Percentiles rank a stretch among this genome's conserved stretches.
phyloP scores from a whole-genome alignment of 2,113 vertebrate species.

The Grammomys surdaster region DNA sequence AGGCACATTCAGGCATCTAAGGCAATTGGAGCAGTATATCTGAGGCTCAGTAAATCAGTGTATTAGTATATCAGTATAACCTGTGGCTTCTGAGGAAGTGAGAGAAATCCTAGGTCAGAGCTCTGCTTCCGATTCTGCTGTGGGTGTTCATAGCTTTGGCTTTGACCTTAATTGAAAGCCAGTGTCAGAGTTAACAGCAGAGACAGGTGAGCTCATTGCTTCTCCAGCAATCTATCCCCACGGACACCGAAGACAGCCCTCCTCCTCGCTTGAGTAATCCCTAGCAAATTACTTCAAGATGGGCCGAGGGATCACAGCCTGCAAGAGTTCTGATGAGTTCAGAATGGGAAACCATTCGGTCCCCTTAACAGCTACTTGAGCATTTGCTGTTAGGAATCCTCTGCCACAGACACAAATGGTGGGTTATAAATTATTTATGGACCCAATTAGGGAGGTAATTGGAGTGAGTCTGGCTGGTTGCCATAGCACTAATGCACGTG shows the following conservation, averaged over 20 bases:
- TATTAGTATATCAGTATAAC: too few relatives aligned
- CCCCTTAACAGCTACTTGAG: constrained; percentile 72
- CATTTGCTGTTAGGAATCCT: constrained; percentile 76
- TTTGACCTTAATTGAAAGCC: constrained; percentile 61
- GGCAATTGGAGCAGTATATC: neutral
- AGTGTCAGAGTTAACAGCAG: constrained; percentile 35
- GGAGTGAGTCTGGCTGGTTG: constrained; percentile 73
- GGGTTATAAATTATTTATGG: constrained; percentile 82
- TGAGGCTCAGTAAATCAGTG: too few relatives aligned
- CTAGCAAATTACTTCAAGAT: constrained; percentile 58
- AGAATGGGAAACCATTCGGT: constrained; percentile 75
- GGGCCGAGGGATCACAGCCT: constrained; percentile 34
- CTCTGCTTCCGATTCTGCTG: neutral
- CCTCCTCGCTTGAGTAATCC: constrained; percentile 15
- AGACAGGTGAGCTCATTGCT: constrained; percentile 17
- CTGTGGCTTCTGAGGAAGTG: neutral
- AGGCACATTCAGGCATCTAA: neutral
- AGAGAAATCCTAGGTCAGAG: neutral
- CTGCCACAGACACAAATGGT: constrained; percentile 74
- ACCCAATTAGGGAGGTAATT: constrained; percentile 70
- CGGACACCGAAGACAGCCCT: neutral
- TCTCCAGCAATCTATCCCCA: constrained; percentile 16
- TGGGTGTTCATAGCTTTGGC: constrained; percentile 32
- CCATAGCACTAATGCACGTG: constrained; percentile 76
- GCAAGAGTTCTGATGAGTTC: constrained; percentile 58